phyloP scores from a whole-genome alignment of 2,797 vertebrate species.

The Harpagifer antarcticus region DNA sequence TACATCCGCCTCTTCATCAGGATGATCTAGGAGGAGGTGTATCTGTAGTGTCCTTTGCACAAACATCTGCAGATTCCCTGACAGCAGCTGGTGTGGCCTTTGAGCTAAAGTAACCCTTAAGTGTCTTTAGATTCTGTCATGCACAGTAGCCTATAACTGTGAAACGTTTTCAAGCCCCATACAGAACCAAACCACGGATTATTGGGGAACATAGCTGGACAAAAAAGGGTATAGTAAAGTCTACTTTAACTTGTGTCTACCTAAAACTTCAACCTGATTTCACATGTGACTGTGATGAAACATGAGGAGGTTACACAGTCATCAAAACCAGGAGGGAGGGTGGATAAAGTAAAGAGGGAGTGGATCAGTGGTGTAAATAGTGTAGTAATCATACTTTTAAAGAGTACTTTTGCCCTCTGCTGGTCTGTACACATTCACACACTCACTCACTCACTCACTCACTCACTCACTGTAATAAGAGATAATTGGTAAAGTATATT shows the following conservation, averaged over 20 bases:
- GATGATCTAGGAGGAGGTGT: conserved; percentile 30
- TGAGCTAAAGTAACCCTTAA: background rate
- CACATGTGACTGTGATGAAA: background rate
- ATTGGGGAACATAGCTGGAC: background rate
- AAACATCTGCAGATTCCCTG: conserved; percentile 31
- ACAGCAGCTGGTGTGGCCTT: conserved; percentile 5
- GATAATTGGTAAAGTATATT: background rate
- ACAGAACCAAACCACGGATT: background rate
- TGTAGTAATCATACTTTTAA: conserved; percentile 1
- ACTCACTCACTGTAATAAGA: too few species aligned
- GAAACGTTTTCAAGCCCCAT: background rate
- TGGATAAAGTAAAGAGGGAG: background rate
- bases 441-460: too few species aligned
- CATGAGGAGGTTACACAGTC: background rate
- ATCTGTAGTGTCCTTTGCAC: background rate
- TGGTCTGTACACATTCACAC: conserved; percentile 29
- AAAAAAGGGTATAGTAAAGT: background rate
- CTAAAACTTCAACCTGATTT: background rate
- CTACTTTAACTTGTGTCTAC: background rate
- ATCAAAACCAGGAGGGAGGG: conserved; percentile 6
- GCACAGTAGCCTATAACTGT: background rate
- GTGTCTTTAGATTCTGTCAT: background rate
- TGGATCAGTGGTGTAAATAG: conserved; percentile 2
- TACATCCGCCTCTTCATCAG: conserved; percentile 1
- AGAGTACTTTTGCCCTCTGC: conserved; percentile 63